A percentile compares a stretch with the other conserved stretches of the same genome.
phyloP scores from a whole-genome alignment of 37 sponge, comb jelly and placozoan species.

The Beroe ovata region DNA sequence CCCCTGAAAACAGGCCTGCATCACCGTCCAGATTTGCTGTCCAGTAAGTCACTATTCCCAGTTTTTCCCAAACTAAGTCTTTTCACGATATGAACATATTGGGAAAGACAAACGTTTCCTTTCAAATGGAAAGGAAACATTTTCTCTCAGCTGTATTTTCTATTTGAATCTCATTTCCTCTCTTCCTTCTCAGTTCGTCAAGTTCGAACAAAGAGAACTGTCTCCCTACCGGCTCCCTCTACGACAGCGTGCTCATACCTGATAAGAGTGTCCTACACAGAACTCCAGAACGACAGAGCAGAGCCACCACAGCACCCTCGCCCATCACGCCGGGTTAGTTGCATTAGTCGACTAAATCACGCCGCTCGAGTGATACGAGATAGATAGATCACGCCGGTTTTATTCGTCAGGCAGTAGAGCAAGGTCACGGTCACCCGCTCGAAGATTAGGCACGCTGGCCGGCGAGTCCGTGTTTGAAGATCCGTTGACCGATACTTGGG shows the following conservation, averaged over 20 bases:
- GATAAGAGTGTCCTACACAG: conserved; percentile 65
- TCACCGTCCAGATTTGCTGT: too few relatives aligned
- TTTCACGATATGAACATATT: too few relatives aligned
- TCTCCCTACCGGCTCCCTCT: conserved; percentile 33
- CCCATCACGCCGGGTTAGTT: conserved; percentile 64
- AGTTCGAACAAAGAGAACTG: conserved; percentile 64
- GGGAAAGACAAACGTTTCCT: too few relatives aligned
- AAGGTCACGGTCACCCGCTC: conserved; percentile 34
- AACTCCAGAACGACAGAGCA: conserved; percentile 48
- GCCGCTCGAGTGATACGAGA: too few relatives aligned
- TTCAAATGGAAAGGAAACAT: too few relatives aligned
- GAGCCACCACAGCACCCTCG: neutral
- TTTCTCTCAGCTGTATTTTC: too few relatives aligned
- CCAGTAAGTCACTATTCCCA: too few relatives aligned
- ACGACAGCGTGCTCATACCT: conserved; percentile 57
- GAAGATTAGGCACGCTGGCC: conserved; percentile 39
- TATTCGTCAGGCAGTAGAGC: conserved; percentile 47
- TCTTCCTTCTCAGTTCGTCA: neutral
- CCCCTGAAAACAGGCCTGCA: too few relatives aligned
- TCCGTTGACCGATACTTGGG: conserved; percentile 45
- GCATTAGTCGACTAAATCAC: too few relatives aligned
- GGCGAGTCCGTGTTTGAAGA: conserved; percentile 23
- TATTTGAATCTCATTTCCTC: too few relatives aligned
- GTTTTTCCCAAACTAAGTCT: too few relatives aligned
- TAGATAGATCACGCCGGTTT: too few relatives aligned